These are phyloP conservation scores for Hylaeus volcanicus DNA, from an alignment of 1,140 invertebrate genomes.

Conservation along the genomic window DNA sequence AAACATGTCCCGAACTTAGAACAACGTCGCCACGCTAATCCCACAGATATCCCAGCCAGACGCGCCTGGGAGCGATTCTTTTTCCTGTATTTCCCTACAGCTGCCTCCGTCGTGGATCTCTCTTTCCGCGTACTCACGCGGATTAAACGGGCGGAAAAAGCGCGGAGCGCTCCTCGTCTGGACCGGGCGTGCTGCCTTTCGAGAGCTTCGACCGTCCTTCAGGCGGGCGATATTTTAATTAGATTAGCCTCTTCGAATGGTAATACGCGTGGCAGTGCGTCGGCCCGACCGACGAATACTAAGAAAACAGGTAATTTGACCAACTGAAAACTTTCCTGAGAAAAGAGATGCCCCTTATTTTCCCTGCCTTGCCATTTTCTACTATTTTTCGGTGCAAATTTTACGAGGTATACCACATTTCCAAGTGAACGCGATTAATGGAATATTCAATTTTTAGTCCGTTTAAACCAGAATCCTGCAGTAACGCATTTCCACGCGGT, in stretches of 20 bases:
- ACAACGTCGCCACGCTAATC: conserved; percentile 68
- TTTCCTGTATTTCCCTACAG: conserved; percentile 23
- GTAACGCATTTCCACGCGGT: too few species aligned
- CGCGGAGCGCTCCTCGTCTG: background rate
- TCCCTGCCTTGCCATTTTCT: too few species aligned
- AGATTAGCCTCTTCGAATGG: background rate
- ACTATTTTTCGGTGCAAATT: too few species aligned
- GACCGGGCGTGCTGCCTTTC: background rate
- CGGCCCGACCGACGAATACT: too few species aligned
- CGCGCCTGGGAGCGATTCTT: conserved; percentile 51
- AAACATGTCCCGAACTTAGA: conserved; percentile 61
- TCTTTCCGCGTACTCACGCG: conserved; percentile 23
- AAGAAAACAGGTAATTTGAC: too few species aligned
- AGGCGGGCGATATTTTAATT: conserved; percentile 20
- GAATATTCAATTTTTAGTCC: too few species aligned
- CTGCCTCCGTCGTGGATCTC: background rate
- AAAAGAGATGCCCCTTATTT: too few species aligned
- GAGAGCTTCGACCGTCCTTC: background rate
- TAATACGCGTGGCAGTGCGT: too few species aligned
- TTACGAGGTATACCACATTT: too few species aligned
- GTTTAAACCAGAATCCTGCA: too few species aligned
- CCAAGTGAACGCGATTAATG: too few species aligned
- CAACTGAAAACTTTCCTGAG: too few species aligned
- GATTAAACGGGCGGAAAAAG: conserved; percentile 39
- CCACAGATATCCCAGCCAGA: conserved; percentile 51